These are phyloP conservation scores for Palaemon carinicauda DNA, from an alignment of 1,140 invertebrate genomes.

Conservation along the genomic window DNA sequence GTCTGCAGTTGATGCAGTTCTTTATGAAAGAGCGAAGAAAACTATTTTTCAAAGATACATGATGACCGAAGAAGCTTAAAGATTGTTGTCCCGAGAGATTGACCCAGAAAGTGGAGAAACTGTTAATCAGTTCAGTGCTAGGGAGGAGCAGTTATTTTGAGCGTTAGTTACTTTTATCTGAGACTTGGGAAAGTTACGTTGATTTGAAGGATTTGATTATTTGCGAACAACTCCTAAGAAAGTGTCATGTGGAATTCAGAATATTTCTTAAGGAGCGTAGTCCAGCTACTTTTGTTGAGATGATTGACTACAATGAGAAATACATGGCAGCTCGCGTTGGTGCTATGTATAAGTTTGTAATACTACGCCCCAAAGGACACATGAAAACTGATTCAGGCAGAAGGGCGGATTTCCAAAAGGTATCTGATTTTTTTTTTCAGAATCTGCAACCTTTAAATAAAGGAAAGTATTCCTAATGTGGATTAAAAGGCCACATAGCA, in stretches of 20 bases:
- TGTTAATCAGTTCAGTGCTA: too few relatives aligned
- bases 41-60: too few relatives aligned
- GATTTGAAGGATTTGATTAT: too few relatives aligned
- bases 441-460: neutral
- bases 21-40: too few relatives aligned
- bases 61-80: too few relatives aligned
- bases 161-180: too few relatives aligned
- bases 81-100: too few relatives aligned
- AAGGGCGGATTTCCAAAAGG: neutral
- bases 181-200: too few relatives aligned
- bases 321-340: neutral
- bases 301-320: neutral
- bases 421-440: neutral
- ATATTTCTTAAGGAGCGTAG: neutral
- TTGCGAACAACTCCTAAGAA: neutral
- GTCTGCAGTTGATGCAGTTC: too few relatives aligned
- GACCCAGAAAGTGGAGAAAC: too few relatives aligned
- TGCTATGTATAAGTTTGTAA: neutral
- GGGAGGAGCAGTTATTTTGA: too few relatives aligned
- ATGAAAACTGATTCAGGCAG: neutral
- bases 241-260: neutral
- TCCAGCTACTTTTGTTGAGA: neutral
- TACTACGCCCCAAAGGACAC: neutral
- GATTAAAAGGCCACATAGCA: neutral
- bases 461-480: neutral